Conservation (phyloP, 2,888 invertebrate genomes). For the Melanargia galathea region DNA sequence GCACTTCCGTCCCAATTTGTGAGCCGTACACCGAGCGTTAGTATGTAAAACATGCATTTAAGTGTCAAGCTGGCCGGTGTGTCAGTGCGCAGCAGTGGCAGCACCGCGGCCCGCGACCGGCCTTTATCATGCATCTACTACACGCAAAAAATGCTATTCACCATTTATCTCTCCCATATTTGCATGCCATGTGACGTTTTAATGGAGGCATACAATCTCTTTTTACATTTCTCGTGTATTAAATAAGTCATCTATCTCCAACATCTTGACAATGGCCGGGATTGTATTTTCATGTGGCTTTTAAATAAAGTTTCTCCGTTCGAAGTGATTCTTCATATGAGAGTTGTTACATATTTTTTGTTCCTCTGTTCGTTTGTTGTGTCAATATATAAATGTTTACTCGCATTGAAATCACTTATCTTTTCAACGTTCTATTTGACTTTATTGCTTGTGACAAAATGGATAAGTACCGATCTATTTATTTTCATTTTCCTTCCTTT, state of each 20-base stretch:
- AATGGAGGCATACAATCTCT: constrained; percentile 41
- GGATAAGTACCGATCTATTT: not conserved
- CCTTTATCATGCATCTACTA: constrained; percentile 42
- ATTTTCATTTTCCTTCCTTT: not conserved
- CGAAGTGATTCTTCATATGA: constrained; percentile 15
- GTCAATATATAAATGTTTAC: constrained; percentile 15
- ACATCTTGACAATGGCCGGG: constrained; percentile 27
- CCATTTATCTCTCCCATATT: constrained; percentile 42
- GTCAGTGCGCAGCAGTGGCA: constrained; percentile 37
- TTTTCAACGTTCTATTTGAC: constrained; percentile 2
- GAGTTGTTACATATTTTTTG: constrained; percentile 13
- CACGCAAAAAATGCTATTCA: constrained; percentile 39
- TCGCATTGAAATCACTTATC: constrained; percentile 13
- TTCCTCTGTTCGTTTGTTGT: constrained; percentile 8
- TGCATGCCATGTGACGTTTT: constrained; percentile 42
- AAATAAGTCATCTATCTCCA: constrained; percentile 38
- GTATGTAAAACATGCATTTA: constrained; percentile 44
- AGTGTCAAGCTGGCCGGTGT: constrained; percentile 45
- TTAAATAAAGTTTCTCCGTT: constrained; percentile 21
- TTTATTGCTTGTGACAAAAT: constrained; percentile 5
- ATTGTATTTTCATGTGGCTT: constrained; percentile 27
- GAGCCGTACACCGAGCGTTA: constrained; percentile 24
- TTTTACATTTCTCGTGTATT: constrained; percentile 36
- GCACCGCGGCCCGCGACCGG: constrained; percentile 30
- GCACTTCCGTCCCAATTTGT: constrained; percentile 17